These are phyloP conservation scores for Trematomus bernacchii DNA, from an alignment of 2,797 vertebrate genomes.

Conservation along the genomic window DNA sequence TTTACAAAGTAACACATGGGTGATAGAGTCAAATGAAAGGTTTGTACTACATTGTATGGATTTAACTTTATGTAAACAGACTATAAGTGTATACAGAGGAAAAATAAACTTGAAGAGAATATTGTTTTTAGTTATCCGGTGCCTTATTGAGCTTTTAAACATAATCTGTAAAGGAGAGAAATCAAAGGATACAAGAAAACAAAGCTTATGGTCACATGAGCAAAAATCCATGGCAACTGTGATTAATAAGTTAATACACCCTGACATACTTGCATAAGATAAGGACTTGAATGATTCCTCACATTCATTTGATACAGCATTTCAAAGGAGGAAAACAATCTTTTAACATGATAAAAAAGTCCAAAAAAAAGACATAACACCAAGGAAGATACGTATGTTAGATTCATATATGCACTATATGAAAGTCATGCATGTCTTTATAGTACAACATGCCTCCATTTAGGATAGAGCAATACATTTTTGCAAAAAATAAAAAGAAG, in stretches of 20 bases:
- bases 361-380: too few species aligned
- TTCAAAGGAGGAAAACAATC: too few species aligned
- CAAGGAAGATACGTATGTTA: too few species aligned
- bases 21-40: background rate
- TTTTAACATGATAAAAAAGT: too few species aligned
- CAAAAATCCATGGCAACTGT: background rate
- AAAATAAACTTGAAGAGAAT: conserved; percentile 34
- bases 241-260: background rate
- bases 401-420: too few species aligned
- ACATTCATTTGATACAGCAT: too few species aligned
- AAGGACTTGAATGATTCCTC: too few species aligned
- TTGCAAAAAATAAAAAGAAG: background rate
- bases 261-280: background rate
- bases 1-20: background rate
- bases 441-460: background rate
- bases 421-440: background rate
- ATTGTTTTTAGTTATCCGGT: conserved; percentile 2
- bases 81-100: conserved; percentile 15
- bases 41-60: conserved; percentile 8
- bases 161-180: background rate
- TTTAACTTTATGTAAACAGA: conserved; percentile 8
- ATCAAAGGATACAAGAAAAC: background rate
- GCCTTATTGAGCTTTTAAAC: background rate
- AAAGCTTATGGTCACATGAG: background rate
- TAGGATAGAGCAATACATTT: background rate